Evolutionary conservation across 2,113 vertebrate genomes (phyloP).

Genomic region (Climacteris rufus): DNA sequence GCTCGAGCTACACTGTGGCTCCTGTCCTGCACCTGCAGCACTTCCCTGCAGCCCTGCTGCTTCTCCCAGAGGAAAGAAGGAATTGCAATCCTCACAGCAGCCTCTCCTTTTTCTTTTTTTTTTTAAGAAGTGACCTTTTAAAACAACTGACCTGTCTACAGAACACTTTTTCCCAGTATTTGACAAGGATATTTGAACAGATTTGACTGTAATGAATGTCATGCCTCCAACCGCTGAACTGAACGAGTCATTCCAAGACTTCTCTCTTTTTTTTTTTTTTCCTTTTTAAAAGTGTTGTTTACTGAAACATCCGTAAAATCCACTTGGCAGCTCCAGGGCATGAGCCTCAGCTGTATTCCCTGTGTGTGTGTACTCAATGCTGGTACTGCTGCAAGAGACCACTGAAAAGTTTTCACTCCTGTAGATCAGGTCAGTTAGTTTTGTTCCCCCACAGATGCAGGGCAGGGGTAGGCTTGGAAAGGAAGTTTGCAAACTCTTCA

Average conservation of each 20-base stretch:
- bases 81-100: neutral
- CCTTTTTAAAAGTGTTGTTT: neutral
- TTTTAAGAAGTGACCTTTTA: neutral
- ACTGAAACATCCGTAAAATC: neutral
- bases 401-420: neutral
- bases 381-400: neutral
- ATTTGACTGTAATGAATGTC: neutral
- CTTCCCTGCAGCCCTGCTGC: neutral
- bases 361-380: neutral
- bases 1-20: fast-evolving
- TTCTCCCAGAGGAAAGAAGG: neutral
- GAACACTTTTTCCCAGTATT: neutral
- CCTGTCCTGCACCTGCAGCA: neutral
- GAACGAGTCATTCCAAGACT: neutral
- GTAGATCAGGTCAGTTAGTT: fast-evolving
- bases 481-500: neutral
- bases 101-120: too few species aligned
- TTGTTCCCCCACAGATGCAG: fast-evolving
- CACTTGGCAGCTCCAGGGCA: neutral
- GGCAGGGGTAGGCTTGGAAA: neutral
- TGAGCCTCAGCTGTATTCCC: neutral
- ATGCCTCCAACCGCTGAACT: neutral
- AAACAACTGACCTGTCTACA: neutral
- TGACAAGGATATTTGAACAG: neutral
- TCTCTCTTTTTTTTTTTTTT: neutral